Base-by-base conservation (phyloP, 2,113 vertebrate species). In the Coturnix japonica region DNA sequence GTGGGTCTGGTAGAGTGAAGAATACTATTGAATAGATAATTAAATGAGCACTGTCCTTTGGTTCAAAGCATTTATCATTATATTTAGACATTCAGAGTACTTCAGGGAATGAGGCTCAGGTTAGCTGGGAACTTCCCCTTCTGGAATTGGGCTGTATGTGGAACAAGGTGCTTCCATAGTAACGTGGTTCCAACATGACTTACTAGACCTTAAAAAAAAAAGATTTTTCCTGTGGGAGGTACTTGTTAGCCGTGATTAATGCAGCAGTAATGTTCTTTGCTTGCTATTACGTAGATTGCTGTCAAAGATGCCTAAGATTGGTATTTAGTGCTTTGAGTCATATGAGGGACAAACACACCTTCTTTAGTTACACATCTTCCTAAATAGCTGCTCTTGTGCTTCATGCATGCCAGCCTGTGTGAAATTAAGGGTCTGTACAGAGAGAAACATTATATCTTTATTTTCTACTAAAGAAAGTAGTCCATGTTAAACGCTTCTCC, bases 201-300 rank as follows among this genome's bases (percentile, higher is more conserved):
- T 20, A 65, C 35, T 1, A 82, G 39, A 26, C 23, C 19, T 80
- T 57, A 16, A 41, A 41, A 41, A 41, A 41, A 41, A 33, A 44
- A 77, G 20, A 81, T 2, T 30, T 63, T 53, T 41, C 3, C 6
- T 49, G 12, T 63, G 65, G 65, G 54, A 2, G 1, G 49, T 73
- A 21, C 11, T 7, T 2, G 0, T 46, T 41, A 47, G 14, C 49
- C 46, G 26, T 10, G 11, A 35, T 35, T 53, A 61, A 44, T 44
- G 30, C 43, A 43, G 43, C 43, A 23, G 31, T n/a, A 44, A 31
- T 19, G 35, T 12, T 63, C 35, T 3, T 66, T 66, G 33, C 54
- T 43, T 7, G 7, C 60, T 73, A 0, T 49, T 53, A 9, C 0
- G 9, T 43, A 43, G 12, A 43, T 16, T 43, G 43, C 17, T 15